Base-by-base conservation (phyloP, 2,888 invertebrate genomes). In the Trachelus troglodyta region DNA sequence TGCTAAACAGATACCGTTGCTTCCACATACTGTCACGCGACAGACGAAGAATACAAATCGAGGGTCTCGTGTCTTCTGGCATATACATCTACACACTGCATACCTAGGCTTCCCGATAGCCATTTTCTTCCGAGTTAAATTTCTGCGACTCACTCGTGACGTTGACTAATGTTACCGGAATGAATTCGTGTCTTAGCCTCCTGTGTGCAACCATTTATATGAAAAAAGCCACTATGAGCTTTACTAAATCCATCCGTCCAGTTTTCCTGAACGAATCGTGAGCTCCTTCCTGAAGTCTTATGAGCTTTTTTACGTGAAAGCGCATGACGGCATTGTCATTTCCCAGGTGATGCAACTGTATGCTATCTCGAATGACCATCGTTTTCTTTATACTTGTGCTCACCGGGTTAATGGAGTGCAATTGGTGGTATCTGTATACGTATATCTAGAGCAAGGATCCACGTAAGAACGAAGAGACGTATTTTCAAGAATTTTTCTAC, bases 121-220 rank as follows among this genome's bases (percentile, higher is more conserved):
- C 85, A 85, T 84, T 87, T 88, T 87, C 87, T 88, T 87, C 82
- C 86, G 86, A 89, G 84, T 89, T 89, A 88, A 89, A 89, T 89
- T 89, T 88, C 88, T 88, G 87, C 87, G 89, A 89, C 86, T 88
- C 83, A 83, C 83, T 84, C 79, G 80, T 85, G 89, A 89, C 89
- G 84, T 89, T 89, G 89, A 89, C 89, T 88, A 86, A 89, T 89
- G 89, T 86, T 84, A 82, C 83, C 83, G 84, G 85, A 83, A 88
- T 86, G 88, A 87, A 89, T 86, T 89, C 88, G 86, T 87, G 89
- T 85, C 83, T 81, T 82, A 80, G 35, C 35, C 35, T 30, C 6
- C 71, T 6, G 30, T 34, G 35, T 74, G 23, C 74, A 71, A 71
- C 71, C 71, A 71, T 71, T 71, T 71, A 71, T 71, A 71, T 71